A percentile compares a stretch with the other conserved stretches of the same genome.
phyloP scores from a whole-genome alignment of 2,797 vertebrate genomes.

The Centropyge bicolor region DNA sequence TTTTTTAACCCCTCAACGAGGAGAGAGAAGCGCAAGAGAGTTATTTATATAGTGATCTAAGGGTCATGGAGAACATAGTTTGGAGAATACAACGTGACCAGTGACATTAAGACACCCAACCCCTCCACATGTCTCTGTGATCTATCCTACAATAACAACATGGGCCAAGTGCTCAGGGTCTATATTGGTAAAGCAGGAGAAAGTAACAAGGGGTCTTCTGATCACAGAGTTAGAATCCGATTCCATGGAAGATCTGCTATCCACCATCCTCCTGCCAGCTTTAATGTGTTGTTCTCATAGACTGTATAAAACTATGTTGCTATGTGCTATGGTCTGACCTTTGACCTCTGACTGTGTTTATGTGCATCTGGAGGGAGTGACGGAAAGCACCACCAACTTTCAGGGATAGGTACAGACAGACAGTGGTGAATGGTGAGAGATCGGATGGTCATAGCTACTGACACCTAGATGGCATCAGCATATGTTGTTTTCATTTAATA shows the following conservation, averaged over 20 bases:
- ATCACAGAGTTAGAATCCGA: not conserved
- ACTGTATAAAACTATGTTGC: too few species aligned
- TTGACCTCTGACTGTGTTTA: conserved; percentile 6
- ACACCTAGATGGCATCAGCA: not conserved
- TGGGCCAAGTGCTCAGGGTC: not conserved
- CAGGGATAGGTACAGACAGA: not conserved
- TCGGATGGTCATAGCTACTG: not conserved
- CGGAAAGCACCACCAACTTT: not conserved
- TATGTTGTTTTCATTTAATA: not conserved
- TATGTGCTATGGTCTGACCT: not conserved
- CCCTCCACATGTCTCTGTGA: conserved; percentile 9
- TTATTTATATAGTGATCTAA: conserved; percentile 63
- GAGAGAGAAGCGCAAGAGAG: conserved; percentile 24
- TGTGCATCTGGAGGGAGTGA: not conserved
- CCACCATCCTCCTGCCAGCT: not conserved
- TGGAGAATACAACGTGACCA: conserved; percentile 56
- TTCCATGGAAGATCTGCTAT: not conserved
- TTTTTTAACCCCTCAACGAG: not conserved
- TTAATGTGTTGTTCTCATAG: not conserved
- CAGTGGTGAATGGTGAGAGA: not conserved
- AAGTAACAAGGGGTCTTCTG: not conserved
- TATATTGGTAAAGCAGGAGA: conserved; percentile 29
- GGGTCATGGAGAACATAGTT: conserved; percentile 38
- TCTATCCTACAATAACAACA: conserved; percentile 17
- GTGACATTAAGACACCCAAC: conserved; percentile 56